Evolutionary conservation across 2,888 invertebrate species (phyloP).

Genomic region (Trilocha varians): DNA sequence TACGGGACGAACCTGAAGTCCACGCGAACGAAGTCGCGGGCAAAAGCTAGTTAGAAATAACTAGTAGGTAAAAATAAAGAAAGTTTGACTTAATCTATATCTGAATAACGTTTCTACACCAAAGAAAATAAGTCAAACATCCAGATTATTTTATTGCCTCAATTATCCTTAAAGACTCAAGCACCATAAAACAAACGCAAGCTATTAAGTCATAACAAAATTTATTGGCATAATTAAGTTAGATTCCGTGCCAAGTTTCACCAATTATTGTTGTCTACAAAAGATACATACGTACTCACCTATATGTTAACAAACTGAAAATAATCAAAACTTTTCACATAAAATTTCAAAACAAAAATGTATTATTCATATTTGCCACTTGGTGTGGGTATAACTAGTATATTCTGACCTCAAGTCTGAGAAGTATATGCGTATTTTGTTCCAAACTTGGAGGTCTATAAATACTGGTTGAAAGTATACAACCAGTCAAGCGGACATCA

Average conservation of each 20-base stretch:
- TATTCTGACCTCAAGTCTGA: conserved; percentile 28
- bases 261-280: conserved; percentile 35
- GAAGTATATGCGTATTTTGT: conserved; percentile 21
- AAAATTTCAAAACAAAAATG: conserved; percentile 74
- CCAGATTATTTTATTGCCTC: too few species aligned
- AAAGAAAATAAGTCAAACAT: too few species aligned
- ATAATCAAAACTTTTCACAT: conserved; percentile 73
- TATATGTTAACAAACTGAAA: conserved; percentile 65
- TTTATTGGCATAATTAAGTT: not conserved
- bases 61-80: too few species aligned
- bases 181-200: not conserved
- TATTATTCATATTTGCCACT: conserved; percentile 70
- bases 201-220: not conserved
- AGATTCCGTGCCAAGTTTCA: conserved; percentile 21
- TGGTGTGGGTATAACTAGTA: conserved; percentile 42
- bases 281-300: conserved; percentile 23
- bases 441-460: conserved; percentile 34
- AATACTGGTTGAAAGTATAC: conserved; percentile 39
- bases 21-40: too few species aligned
- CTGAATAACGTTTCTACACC: too few species aligned
- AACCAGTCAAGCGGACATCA: conserved; percentile 51
- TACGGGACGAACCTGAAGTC: too few species aligned
- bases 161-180: conserved; percentile 4
- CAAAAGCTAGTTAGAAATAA: too few species aligned
- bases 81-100: too few species aligned